Conservation (phyloP, 2,888 invertebrate genomes). For the Pandemis cinnamomeana region DNA sequence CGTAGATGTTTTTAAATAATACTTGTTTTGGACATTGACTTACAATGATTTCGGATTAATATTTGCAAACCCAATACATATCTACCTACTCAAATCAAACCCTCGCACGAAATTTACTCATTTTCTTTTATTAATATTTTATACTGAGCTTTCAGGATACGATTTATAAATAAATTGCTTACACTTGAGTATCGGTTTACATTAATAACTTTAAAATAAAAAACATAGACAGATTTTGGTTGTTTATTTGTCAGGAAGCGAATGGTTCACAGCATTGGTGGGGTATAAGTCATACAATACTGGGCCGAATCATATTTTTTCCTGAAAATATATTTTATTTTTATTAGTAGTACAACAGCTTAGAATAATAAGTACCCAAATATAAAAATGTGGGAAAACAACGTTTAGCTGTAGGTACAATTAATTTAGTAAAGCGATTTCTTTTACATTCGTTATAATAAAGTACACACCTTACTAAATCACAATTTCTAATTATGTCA, state of each 20-base stretch:
- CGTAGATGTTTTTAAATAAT: too few species aligned
- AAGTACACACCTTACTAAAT: constrained; percentile 83
- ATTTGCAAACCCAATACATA: too few species aligned
- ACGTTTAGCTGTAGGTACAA: constrained; percentile 71
- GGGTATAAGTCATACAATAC: constrained; percentile 81
- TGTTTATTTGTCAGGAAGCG: constrained; percentile 84
- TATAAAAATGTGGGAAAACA: constrained; percentile 80
- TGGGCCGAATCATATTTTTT: constrained; percentile 76
- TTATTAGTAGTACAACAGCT: constrained; percentile 79
- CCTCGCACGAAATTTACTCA: too few species aligned
- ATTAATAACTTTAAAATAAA: constrained; percentile 39
- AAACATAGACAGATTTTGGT: constrained; percentile 73
- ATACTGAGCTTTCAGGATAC: too few species aligned
- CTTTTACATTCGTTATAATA: constrained; percentile 61
- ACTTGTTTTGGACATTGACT: too few species aligned
- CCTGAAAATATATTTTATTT: constrained; percentile 67
- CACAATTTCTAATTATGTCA: constrained; percentile 83
- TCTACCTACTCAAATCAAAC: too few species aligned
- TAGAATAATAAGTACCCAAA: constrained; percentile 80
- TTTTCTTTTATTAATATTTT: too few species aligned
- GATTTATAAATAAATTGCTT: too few species aligned
- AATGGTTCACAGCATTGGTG: constrained; percentile 85
- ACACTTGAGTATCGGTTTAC: too few species aligned
- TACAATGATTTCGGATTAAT: too few species aligned
- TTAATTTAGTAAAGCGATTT: constrained; percentile 79